phyloP scores from a whole-genome alignment of 2,113 vertebrate species.

The Neolamprologus toae region DNA sequence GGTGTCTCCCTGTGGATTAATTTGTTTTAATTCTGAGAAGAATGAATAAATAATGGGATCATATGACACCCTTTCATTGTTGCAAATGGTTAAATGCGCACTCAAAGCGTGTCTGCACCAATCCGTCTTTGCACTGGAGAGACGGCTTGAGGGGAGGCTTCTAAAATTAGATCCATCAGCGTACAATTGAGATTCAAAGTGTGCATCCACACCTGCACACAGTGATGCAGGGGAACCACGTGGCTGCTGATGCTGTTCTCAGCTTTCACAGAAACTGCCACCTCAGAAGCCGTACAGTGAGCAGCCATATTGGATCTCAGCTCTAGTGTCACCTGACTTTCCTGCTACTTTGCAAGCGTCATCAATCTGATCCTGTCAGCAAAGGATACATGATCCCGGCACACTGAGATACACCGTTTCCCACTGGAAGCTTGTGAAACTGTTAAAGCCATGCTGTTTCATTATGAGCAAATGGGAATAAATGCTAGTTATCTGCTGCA shows the following conservation, averaged over 20 bases:
- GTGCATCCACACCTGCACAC: conserved; percentile 48
- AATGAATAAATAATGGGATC: not conserved
- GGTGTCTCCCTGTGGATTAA: not conserved
- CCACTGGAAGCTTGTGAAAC: not conserved
- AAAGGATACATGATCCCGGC: not conserved
- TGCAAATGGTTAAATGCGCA: not conserved
- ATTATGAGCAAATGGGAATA: not conserved
- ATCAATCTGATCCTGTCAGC: conserved; percentile 7
- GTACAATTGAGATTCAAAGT: conserved; percentile 24
- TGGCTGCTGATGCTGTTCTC: conserved; percentile 52
- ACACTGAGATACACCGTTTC: not conserved
- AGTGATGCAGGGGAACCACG: conserved; percentile 53
- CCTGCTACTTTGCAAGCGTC: conserved; percentile 20
- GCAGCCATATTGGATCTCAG: conserved; percentile 62
- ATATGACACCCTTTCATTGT: not conserved
- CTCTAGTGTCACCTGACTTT: conserved; percentile 60
- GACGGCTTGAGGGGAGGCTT: not conserved
- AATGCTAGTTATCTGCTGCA: not conserved
- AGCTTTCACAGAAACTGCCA: conserved; percentile 59
- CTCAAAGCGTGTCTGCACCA: not conserved
- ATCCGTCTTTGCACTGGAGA: not conserved
- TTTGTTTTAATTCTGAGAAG: not conserved
- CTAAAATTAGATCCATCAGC: conserved; percentile 48
- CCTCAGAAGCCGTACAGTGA: conserved; percentile 51
- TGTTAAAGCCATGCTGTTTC: not conserved